Evolutionary conservation across 2,113 vertebrate genomes (phyloP).

Genomic region (Pseudopipra pipra): DNA sequence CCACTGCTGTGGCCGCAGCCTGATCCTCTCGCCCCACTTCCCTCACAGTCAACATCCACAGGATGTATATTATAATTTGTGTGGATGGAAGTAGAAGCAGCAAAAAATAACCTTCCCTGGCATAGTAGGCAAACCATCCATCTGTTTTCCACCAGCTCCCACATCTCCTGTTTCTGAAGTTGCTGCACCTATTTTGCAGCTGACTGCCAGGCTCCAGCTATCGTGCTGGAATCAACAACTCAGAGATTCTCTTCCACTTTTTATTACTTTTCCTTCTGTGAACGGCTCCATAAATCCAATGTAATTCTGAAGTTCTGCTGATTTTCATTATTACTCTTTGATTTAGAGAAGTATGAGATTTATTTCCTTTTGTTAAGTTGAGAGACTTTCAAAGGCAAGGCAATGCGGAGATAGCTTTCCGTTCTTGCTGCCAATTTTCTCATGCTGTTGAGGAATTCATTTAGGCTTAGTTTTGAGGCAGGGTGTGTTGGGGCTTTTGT

Average conservation of each 20-base stretch:
- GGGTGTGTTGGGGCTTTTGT: not conserved
- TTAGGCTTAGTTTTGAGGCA: not conserved
- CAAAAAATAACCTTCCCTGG: conserved; percentile 58
- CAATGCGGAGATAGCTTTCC: not conserved
- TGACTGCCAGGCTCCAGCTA: conserved; percentile 32
- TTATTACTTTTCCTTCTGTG: not conserved
- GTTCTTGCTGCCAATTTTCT: not conserved
- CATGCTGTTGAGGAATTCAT: conserved; percentile 14
- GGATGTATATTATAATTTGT: conserved; percentile 37
- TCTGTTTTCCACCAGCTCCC: conserved; percentile 76
- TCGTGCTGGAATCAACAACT: not conserved
- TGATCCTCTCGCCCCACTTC: conserved; percentile 77
- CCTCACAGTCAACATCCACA: conserved; percentile 55
- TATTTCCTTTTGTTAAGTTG: not conserved
- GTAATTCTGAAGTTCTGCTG: not conserved
- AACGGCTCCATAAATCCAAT: not conserved
- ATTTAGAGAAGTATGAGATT: not conserved
- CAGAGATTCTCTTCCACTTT: not conserved
- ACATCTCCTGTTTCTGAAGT: conserved; percentile 86
- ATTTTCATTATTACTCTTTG: conserved; percentile 1
- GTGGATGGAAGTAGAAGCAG: conserved; percentile 41
- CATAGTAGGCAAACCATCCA: conserved; percentile 43
- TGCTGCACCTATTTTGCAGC: conserved; percentile 68
- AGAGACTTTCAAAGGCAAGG: not conserved
- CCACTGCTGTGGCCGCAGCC: conserved; percentile 64